phyloP scores from a whole-genome alignment of 2,113 vertebrate genomes.

The Danionella cerebrum region DNA sequence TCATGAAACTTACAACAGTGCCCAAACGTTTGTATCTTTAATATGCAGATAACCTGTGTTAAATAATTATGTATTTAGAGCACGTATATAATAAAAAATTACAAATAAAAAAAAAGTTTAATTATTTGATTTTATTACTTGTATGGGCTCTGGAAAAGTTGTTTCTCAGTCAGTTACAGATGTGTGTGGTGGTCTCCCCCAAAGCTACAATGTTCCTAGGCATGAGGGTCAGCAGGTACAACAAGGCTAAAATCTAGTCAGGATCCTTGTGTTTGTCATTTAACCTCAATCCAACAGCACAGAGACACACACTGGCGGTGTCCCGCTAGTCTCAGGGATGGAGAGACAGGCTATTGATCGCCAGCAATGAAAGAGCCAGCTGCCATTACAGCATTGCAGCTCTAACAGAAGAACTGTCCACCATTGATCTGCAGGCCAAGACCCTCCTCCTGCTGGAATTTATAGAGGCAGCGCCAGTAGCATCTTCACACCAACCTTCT shows the following conservation, averaged over 20 bases:
- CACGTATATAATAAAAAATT: background rate
- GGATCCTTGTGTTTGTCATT: slow-evolving; percentile 49
- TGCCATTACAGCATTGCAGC: slow-evolving; percentile 77
- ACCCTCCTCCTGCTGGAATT: slow-evolving; percentile 77
- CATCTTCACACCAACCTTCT: slow-evolving; percentile 25
- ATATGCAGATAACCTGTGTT: no score
- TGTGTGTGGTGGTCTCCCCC: background rate
- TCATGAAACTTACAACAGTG: no score
- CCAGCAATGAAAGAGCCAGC: slow-evolving; percentile 66
- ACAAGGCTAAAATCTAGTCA: slow-evolving; percentile 19
- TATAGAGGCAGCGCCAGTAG: slow-evolving; percentile 69
- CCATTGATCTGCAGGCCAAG: slow-evolving; percentile 73
- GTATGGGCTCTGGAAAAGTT: no score
- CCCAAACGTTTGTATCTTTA: no score
- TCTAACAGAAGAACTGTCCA: slow-evolving; percentile 81
- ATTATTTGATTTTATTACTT: no score
- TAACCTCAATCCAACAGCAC: slow-evolving; percentile 33
- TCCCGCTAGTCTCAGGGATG: slow-evolving; percentile 58
- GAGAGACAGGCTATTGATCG: slow-evolving; percentile 77
- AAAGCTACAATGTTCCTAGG: background rate
- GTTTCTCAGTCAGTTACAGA: background rate
- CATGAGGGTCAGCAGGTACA: slow-evolving; percentile 3
- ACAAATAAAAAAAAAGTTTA: background rate
- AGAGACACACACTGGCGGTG: slow-evolving; percentile 31
- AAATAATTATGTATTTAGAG: no score